A percentile compares a stretch with the other conserved stretches of the same genome.
phyloP scores from a whole-genome alignment of 2,113 vertebrate species.

The Nibea coibor region DNA sequence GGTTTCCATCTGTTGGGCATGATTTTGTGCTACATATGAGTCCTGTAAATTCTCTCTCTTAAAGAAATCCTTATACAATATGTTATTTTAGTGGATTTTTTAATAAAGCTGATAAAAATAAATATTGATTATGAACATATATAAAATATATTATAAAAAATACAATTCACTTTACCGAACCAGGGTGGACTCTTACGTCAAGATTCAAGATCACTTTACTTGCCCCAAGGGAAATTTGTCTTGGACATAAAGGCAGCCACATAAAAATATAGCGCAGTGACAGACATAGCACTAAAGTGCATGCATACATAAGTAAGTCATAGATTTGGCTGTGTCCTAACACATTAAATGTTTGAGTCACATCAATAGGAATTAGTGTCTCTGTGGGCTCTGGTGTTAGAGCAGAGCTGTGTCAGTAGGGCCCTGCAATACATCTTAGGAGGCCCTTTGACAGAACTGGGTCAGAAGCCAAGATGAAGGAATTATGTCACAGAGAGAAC shows the following conservation, averaged over 20 bases:
- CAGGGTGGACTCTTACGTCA: neutral
- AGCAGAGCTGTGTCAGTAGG: constrained; percentile 66
- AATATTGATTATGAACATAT: neutral
- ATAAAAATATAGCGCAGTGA: no score
- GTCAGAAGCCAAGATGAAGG: constrained; percentile 71
- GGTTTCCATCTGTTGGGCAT: neutral
- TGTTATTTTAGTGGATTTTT: constrained; percentile 5
- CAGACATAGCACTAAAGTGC: no score
- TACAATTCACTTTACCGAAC: constrained; percentile 11
- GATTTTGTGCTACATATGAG: neutral
- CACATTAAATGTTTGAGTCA: constrained; percentile 42
- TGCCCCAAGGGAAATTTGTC: no score
- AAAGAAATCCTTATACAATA: neutral
- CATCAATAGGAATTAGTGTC: constrained; percentile 43
- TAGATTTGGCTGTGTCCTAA: constrained; percentile 19
- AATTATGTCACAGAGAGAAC: constrained; percentile 67
- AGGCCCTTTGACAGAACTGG: constrained; percentile 72
- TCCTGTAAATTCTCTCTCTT: neutral
- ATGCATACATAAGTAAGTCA: constrained; percentile 6
- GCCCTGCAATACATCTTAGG: constrained; percentile 48
- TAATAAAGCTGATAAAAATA: neutral
- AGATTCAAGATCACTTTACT: no score
- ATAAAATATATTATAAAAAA: neutral
- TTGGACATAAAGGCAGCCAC: no score
- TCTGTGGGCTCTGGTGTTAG: constrained; percentile 45